Evolutionary conservation across 2,113 vertebrate genomes (phyloP).

Genomic region (Indri indri): DNA sequence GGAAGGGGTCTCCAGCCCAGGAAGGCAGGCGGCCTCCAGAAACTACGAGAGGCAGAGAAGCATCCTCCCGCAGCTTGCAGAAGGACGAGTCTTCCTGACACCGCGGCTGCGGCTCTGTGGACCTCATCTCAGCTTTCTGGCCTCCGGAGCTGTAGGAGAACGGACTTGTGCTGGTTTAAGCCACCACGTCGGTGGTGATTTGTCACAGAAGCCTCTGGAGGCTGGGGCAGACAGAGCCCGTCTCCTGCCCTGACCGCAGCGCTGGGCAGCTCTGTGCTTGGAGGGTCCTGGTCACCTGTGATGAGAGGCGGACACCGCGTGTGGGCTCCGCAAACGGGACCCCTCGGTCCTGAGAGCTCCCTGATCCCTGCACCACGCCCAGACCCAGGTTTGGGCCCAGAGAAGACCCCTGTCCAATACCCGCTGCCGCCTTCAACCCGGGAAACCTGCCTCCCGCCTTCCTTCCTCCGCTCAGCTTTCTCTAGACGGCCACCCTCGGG

Average conservation of each 20-base stretch:
- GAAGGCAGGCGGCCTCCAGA: too few species aligned
- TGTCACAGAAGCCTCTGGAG: neutral
- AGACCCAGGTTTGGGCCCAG: neutral
- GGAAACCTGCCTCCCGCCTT: neutral
- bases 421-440: neutral
- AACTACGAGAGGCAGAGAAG: neutral
- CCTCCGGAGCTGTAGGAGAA: too few species aligned
- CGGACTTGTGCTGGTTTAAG: too few species aligned
- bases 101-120: fast-evolving
- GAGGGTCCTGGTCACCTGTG: neutral
- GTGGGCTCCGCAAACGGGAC: neutral
- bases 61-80: neutral
- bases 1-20: neutral
- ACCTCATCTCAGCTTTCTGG: fast-evolving
- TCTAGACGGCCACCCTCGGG: fast-evolving
- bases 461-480: fast-evolving
- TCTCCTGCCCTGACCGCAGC: neutral
- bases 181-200: neutral
- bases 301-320: too few species aligned
- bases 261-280: neutral
- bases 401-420: too few species aligned
- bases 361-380: neutral
- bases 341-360: neutral
- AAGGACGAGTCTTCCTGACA: neutral
- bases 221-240: fast-evolving